Evolutionary conservation across 2,888 invertebrate genomes (phyloP).

Genomic region (Calameuta pallipes): DNA sequence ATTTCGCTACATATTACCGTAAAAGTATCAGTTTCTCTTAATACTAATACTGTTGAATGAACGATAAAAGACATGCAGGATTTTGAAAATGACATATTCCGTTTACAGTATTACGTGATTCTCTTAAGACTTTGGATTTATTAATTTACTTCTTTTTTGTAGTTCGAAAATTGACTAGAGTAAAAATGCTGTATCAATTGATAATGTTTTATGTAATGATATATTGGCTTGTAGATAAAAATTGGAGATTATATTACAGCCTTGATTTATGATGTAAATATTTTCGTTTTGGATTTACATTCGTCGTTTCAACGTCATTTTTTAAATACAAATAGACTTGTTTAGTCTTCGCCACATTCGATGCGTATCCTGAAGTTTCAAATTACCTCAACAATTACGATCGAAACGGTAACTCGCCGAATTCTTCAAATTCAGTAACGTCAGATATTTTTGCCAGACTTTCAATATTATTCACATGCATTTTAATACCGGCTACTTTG

Average conservation of each 20-base stretch:
- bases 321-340: background rate
- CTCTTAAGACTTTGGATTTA: background rate
- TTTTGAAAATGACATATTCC: background rate
- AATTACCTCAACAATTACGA: background rate
- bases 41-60: background rate
- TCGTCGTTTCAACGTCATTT: background rate
- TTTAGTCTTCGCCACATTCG: background rate
- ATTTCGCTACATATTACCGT: background rate
- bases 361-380: background rate
- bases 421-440: background rate
- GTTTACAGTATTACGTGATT: background rate
- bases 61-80: background rate
- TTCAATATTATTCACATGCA: background rate
- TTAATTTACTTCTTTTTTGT: background rate
- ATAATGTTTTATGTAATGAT: background rate
- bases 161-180: background rate
- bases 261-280: background rate
- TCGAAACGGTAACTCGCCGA: background rate
- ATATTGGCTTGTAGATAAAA: background rate
- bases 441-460: background rate
- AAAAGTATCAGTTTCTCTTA: background rate
- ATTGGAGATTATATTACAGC: background rate
- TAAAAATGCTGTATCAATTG: background rate
- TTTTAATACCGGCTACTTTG: background rate
- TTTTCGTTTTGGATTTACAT: background rate